phyloP scores from a whole-genome alignment of 2,113 vertebrate species.

The Henicopernis longicauda region DNA sequence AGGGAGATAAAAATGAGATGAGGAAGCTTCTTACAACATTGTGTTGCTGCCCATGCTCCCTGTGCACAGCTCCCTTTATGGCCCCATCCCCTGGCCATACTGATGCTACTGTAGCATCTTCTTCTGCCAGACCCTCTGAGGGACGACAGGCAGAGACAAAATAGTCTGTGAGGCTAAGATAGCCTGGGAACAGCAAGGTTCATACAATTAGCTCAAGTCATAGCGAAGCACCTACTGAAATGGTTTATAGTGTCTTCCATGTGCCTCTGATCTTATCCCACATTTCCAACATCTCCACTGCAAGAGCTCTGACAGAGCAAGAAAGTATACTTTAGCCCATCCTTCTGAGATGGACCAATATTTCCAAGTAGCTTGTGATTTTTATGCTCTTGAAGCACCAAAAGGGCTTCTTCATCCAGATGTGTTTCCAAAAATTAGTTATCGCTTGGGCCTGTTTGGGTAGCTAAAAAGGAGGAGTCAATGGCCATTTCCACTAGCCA shows the following conservation, averaged over 20 bases:
- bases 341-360: background rate
- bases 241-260: background rate
- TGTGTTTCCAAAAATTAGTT: background rate
- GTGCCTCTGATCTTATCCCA: background rate
- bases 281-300: background rate
- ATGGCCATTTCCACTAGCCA: background rate
- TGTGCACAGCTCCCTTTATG: accelerated
- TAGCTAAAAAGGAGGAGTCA: background rate
- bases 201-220: background rate
- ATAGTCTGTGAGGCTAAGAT: accelerated
- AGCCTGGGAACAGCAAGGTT: background rate
- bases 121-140: background rate
- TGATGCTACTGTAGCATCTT: background rate
- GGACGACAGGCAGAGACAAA: background rate
- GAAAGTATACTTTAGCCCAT: background rate
- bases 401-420: background rate
- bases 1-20: background rate
- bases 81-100: background rate
- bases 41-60: background rate
- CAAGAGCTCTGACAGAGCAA: background rate
- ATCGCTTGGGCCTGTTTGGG: accelerated
- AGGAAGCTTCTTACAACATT: background rate
- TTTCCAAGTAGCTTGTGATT: background rate
- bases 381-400: background rate
- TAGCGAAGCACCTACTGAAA: background rate